These are phyloP conservation scores for Pseudoips prasinana DNA, from an alignment of 2,888 invertebrate genomes.

Conservation along the genomic window DNA sequence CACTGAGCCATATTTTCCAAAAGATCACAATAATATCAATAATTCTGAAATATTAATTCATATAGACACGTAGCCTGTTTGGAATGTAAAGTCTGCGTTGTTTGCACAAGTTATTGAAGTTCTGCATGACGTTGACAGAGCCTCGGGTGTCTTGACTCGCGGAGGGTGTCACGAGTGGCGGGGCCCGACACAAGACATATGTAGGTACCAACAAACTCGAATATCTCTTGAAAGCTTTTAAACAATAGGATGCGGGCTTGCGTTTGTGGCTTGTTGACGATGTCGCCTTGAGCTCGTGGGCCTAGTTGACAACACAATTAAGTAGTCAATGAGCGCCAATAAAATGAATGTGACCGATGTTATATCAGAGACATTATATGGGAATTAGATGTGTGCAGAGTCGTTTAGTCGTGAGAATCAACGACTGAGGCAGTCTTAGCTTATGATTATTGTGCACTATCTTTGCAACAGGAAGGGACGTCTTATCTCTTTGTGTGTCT, in stretches of 20 bases:
- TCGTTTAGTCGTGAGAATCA: neutral
- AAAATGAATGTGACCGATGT: slow-evolving; percentile 23
- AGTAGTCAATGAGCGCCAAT: slow-evolving; percentile 43
- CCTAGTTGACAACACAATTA: slow-evolving; percentile 56
- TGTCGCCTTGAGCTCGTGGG: slow-evolving; percentile 41
- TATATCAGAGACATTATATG: slow-evolving; percentile 13
- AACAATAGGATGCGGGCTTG: slow-evolving; percentile 68
- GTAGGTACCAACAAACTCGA: too few species aligned
- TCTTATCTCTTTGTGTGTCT: slow-evolving; percentile 31
- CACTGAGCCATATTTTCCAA: slow-evolving; percentile 4
- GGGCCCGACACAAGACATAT: too few species aligned
- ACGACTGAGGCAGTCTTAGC: slow-evolving; percentile 4
- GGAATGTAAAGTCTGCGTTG: too few species aligned
- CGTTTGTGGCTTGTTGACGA: slow-evolving; percentile 41
- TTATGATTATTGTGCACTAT: slow-evolving; percentile 32
- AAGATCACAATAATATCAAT: too few species aligned
- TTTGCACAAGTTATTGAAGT: too few species aligned
- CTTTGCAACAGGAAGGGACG: slow-evolving; percentile 29
- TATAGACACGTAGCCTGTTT: too few species aligned
- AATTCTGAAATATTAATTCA: too few species aligned
- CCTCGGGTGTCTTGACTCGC: too few species aligned
- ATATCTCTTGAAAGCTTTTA: slow-evolving; percentile 6
- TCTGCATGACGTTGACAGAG: too few species aligned
- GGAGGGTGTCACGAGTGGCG: too few species aligned
- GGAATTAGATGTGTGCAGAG: neutral